Evolutionary conservation across 2,888 invertebrate genomes (phyloP), one percentile per base, ranked within the genome.

Genomic region (Argyresthia goedartella): DNA sequence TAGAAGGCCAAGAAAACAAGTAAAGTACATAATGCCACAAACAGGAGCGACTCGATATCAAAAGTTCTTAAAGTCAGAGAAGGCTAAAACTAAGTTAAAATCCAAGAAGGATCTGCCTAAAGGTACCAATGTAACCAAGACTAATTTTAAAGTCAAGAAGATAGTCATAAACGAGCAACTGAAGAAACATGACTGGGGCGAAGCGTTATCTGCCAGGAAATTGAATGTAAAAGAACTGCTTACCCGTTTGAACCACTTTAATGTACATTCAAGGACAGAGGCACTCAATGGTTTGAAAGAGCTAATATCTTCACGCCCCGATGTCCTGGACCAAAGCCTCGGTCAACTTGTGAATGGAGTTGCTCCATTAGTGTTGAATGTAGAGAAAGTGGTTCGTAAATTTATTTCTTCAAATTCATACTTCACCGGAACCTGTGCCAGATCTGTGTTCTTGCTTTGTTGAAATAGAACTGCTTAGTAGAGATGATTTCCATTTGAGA

Each of bases 51-150:
- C 87, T 7, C 71, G 89, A 25, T 92, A 94, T 66, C 91, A 93
- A 67, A 95, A 94, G 66, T 89, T 91, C 62, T 76, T 94, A 4
- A 93, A 93, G 61, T 89, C 92, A 0, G 97, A 97, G 73, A 97
- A 95, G 69, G 90, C 94, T 0, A 98, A 97, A 88, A 92, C 94
- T 0, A 96, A 97, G 72, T 75, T 97, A 36, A 97, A 96, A 79
- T 89, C 91, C 15, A 92, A 93, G 54, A 53, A 93, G 73, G 89
- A 91, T 66, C 75, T 97, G 51, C 94, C 94, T 0, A 97, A 95
- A 84, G 95, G 95, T 8, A 90, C 92, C 51, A 98, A 97, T 88
- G 91, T 95, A 4, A 97, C 97, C 0, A 92, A 95, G 71, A 93
- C 95, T 0, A 91, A 92, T 62, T 97, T 98, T 65, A 96, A 96